Evolutionary conservation across 2,113 vertebrate genomes (phyloP).

Genomic region (Cynopterus brachyotis): DNA sequence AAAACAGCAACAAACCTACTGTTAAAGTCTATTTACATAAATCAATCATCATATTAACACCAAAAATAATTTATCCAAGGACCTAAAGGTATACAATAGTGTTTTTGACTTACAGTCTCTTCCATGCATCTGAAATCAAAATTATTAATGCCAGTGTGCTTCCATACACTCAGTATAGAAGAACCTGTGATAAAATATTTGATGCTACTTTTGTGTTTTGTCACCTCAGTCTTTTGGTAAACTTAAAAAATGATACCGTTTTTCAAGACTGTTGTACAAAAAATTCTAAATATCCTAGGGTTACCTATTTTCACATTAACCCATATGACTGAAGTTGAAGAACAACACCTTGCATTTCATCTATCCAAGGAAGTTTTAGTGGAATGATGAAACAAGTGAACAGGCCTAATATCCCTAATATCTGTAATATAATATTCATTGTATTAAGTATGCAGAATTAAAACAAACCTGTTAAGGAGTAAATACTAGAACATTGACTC

Average conservation of each 20-base stretch:
- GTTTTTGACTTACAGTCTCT: not conserved
- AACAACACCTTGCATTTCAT: not conserved
- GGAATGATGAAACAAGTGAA: not conserved
- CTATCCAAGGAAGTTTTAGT: not conserved
- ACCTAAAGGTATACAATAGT: not conserved
- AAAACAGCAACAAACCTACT: not conserved
- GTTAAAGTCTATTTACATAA: not conserved
- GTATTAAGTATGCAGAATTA: not conserved
- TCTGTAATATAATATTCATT: not conserved
- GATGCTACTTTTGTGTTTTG: not conserved
- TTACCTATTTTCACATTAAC: not conserved
- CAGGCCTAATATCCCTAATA: not conserved
- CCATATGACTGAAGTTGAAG: not conserved
- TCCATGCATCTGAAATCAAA: not conserved
- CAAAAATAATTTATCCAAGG: not conserved
- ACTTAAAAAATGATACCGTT: not conserved
- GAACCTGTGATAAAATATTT: not conserved
- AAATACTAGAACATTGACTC: not conserved
- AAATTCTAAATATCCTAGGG: not conserved
- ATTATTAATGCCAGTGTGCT: not conserved
- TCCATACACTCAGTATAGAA: not conserved
- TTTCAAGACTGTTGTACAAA: not conserved
- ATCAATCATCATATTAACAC: not conserved
- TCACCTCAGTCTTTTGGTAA: not conserved
- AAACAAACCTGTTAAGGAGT: not conserved